Conservation (phyloP, 2,113 vertebrate genomes). For the Heterotis niloticus region DNA sequence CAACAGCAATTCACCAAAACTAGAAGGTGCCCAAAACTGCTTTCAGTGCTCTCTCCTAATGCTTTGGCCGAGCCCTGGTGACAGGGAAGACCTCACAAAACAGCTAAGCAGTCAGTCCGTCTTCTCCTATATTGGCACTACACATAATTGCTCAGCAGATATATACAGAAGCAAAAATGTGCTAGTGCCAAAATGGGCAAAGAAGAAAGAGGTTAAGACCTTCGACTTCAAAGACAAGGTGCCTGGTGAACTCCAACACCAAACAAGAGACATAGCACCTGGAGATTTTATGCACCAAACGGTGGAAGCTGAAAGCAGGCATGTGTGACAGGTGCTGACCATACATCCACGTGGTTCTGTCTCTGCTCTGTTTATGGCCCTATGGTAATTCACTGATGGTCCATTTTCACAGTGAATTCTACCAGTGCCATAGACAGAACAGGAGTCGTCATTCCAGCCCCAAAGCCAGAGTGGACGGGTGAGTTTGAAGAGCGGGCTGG, state of each 20-base stretch:
- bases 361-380: slow-evolving; percentile 99
- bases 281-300: slow-evolving; percentile 40
- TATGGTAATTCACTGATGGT: slow-evolving; percentile 99
- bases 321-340: slow-evolving; percentile 42
- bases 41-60: not conserved
- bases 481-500: not conserved
- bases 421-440: slow-evolving; percentile 86
- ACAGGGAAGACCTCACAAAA: not conserved
- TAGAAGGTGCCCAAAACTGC: not conserved
- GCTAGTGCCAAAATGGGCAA: slow-evolving; percentile 99
- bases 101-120: slow-evolving; percentile 51
- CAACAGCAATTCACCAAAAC: not conserved
- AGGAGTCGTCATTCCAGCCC: slow-evolving; percentile 59
- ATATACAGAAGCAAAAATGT: slow-evolving; percentile 99
- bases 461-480: not conserved
- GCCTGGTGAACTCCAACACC: not conserved
- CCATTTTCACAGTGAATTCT: slow-evolving; percentile 97
- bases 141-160: slow-evolving; percentile 98
- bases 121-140: slow-evolving; percentile 99
- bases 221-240: slow-evolving; percentile 24
- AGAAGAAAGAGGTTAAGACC: slow-evolving; percentile 54
- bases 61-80: not conserved
- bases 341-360: slow-evolving; percentile 81
- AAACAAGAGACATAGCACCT: slow-evolving; percentile 37
- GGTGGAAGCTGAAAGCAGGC: not conserved